Percentiles rank a stretch among this genome's conserved stretches.
Evolutionary conservation across 2,888 invertebrate genomes (phyloP).

Genomic region (Maniola hyperantus): DNA sequence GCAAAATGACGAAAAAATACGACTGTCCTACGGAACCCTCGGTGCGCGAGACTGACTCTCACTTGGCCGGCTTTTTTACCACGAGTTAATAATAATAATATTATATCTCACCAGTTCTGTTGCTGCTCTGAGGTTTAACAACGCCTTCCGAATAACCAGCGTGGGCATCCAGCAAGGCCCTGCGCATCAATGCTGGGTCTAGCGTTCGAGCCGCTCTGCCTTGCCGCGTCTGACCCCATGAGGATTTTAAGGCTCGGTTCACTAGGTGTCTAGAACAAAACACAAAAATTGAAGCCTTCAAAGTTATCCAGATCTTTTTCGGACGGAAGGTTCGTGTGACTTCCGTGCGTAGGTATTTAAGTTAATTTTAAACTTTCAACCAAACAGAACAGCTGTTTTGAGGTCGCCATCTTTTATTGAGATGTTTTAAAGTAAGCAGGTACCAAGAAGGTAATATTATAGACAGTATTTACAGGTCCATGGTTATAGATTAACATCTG

Average conservation of each 20-base stretch:
- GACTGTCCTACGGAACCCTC: too few relatives aligned
- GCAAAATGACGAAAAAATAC: too few relatives aligned
- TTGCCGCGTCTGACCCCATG: constrained; percentile 86
- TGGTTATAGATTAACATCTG: too few relatives aligned
- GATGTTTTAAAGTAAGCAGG: too few relatives aligned
- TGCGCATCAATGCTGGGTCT: constrained; percentile 89
- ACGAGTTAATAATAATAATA: neutral
- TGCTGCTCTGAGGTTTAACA: constrained; percentile 48
- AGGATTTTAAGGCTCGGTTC: constrained; percentile 86
- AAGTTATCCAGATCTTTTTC: neutral
- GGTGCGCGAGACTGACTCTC: too few relatives aligned
- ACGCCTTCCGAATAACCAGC: constrained; percentile 59
- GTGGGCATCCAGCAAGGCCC: constrained; percentile 82
- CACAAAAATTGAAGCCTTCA: neutral
- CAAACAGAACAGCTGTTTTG: too few relatives aligned
- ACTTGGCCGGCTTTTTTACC: too few relatives aligned
- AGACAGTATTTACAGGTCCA: too few relatives aligned
- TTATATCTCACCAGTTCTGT: constrained; percentile 62
- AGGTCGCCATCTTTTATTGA: too few relatives aligned
- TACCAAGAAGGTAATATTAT: too few relatives aligned
- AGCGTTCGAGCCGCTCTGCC: constrained; percentile 85
- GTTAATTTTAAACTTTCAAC: too few relatives aligned
- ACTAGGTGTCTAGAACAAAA: constrained; percentile 85
- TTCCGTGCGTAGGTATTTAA: too few relatives aligned
- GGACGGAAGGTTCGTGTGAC: neutral